A percentile compares a stretch with the other conserved stretches of the same genome.
phyloP scores from a whole-genome alignment of 2,888 invertebrate genomes.

The Incurvaria masculella region DNA sequence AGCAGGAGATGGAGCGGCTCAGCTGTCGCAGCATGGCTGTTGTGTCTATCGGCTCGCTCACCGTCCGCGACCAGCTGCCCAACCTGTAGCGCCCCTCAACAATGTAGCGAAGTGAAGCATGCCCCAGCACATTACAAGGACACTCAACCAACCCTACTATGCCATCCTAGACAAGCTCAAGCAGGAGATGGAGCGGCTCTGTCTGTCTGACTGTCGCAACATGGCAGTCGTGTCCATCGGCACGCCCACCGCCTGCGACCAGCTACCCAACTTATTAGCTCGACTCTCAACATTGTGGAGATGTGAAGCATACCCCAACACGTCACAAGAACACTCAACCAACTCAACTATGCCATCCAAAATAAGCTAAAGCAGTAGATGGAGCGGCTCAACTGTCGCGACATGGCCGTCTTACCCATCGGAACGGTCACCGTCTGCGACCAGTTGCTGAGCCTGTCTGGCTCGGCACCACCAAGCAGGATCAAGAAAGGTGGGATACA shows the following conservation, averaged over 20 bases:
- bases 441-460: conserved; percentile 64
- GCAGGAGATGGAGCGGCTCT: conserved; percentile 75
- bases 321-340: conserved; percentile 67
- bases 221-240: conserved; percentile 60
- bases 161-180: conserved; percentile 84
- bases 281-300: conserved; percentile 77
- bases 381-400: conserved; percentile 67
- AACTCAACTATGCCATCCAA: conserved; percentile 88
- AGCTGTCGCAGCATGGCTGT: conserved; percentile 60
- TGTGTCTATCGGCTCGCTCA: conserved; percentile 55
- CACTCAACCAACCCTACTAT: conserved; percentile 89
- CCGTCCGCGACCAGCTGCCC: conserved; percentile 56
- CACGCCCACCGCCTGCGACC: conserved; percentile 42
- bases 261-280: conserved; percentile 68
- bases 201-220: conserved; percentile 63
- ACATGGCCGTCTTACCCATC: conserved; percentile 57
- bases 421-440: conserved; percentile 52
- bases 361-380: conserved; percentile 82
- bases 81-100: conserved; percentile 72
- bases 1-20: conserved; percentile 77
- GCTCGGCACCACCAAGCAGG: no score
- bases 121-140: no score
- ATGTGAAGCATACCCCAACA: no score
- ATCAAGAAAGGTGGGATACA: no score
- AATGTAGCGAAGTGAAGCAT: conserved; percentile 72